Percentiles rank a stretch among this genome's conserved stretches.
These are phyloP conservation scores for Acronicta psi DNA, from an alignment of 2,888 invertebrate genomes.

Conservation along the genomic window DNA sequence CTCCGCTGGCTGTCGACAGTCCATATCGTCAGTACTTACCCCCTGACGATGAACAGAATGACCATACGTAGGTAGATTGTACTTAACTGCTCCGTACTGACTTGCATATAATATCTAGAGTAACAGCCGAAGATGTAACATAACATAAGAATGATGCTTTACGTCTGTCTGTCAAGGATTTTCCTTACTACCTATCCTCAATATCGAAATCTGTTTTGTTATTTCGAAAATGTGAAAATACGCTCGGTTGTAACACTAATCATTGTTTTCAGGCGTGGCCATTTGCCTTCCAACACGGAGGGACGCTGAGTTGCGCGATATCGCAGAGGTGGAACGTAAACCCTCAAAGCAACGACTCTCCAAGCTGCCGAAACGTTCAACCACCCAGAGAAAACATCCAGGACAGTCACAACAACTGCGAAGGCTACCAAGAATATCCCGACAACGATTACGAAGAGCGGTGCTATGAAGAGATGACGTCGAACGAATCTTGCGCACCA, in stretches of 20 bases:
- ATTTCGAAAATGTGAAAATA: too few species aligned
- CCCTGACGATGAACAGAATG: too few species aligned
- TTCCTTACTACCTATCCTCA: too few species aligned
- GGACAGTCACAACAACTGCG: constrained; percentile 53
- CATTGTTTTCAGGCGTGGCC: constrained; percentile 92
- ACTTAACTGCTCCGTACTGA: too few species aligned
- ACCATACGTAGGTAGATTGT: too few species aligned
- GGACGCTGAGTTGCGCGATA: constrained; percentile 82
- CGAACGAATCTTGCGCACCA: constrained; percentile 68
- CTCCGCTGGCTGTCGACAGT: too few species aligned
- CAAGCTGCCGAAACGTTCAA: constrained; percentile 49
- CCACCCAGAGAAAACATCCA: constrained; percentile 44
- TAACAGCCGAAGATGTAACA: too few species aligned
- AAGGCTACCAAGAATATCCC: constrained; percentile 75
- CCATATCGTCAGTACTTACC: too few species aligned
- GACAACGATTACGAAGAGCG: constrained; percentile 83
- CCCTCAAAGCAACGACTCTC: constrained; percentile 62
- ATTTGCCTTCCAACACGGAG: constrained; percentile 92
- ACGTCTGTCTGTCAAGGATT: too few species aligned
- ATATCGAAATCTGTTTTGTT: too few species aligned
- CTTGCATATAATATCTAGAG: too few species aligned
- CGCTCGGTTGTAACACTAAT: neutral
- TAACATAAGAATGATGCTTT: too few species aligned
- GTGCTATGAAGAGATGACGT: constrained; percentile 71
- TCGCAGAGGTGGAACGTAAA: constrained; percentile 83